phyloP scores from a whole-genome alignment of 2,888 invertebrate species.

The Pammene aurita region DNA sequence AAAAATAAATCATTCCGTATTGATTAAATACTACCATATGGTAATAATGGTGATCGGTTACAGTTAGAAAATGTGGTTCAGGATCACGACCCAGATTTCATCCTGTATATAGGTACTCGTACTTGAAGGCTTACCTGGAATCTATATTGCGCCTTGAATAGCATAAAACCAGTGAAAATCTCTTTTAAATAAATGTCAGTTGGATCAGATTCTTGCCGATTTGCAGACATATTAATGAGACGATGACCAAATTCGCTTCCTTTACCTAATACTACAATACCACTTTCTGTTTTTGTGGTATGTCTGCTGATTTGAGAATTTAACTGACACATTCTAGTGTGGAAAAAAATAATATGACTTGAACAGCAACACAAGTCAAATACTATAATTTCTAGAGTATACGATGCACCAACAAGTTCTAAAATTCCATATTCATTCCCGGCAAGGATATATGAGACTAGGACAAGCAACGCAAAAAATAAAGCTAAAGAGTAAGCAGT shows the following conservation, averaged over 20 bases:
- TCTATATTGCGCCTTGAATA: slow-evolving; percentile 50
- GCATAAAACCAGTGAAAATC: slow-evolving; percentile 48
- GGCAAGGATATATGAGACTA: slow-evolving; percentile 40
- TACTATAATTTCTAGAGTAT: slow-evolving; percentile 51
- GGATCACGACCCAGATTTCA: neutral
- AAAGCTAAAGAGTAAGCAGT: slow-evolving; percentile 46
- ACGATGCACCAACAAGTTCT: slow-evolving; percentile 39
- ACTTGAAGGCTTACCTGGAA: slow-evolving; percentile 46
- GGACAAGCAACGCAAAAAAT: slow-evolving; percentile 40
- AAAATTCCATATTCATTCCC: slow-evolving; percentile 24
- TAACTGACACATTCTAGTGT: slow-evolving; percentile 56
- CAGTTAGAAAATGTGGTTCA: no score
- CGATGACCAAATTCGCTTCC: slow-evolving; percentile 33
- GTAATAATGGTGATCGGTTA: no score
- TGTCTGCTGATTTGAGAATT: slow-evolving; percentile 62
- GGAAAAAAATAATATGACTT: slow-evolving; percentile 57
- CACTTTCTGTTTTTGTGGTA: slow-evolving; percentile 44
- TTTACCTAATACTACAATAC: slow-evolving; percentile 8
- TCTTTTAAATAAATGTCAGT: slow-evolving; percentile 51
- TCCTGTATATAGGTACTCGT: no score
- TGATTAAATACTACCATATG: no score
- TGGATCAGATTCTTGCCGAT: slow-evolving; percentile 52
- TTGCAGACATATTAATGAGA: slow-evolving; percentile 51
- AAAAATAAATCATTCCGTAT: no score
- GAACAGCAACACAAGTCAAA: slow-evolving; percentile 58